phyloP scores from a whole-genome alignment of 2,888 invertebrate genomes.

The Mechanitis mazaeus region DNA sequence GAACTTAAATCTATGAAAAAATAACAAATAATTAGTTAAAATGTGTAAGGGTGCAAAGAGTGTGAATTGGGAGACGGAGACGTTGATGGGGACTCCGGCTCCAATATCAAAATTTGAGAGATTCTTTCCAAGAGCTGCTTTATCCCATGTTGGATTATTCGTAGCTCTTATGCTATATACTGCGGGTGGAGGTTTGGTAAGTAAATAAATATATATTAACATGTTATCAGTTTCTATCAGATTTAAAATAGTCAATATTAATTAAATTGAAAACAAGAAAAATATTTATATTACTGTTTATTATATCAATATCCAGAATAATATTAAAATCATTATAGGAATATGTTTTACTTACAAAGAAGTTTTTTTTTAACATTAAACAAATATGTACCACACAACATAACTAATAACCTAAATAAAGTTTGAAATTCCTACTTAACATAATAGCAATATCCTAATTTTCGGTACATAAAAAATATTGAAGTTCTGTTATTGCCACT shows the following conservation, averaged over 20 bases:
- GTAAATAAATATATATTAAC: conserved; percentile 37
- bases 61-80: conserved; percentile 71
- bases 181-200: conserved; percentile 87
- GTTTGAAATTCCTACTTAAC: conserved; percentile 20
- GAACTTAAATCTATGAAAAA: not conserved
- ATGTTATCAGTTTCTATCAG: too few species aligned
- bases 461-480: conserved; percentile 9
- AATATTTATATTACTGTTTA: not conserved
- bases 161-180: conserved; percentile 87
- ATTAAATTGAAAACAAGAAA: too few species aligned
- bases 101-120: conserved; percentile 65
- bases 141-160: conserved; percentile 85
- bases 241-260: too few species aligned
- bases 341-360: conserved; percentile 15
- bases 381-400: not conserved
- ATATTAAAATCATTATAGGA: conserved; percentile 6
- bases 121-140: conserved; percentile 79
- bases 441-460: conserved; percentile 11
- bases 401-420: conserved; percentile 29
- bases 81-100: conserved; percentile 64
- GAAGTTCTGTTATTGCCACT: conserved; percentile 30
- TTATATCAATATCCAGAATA: not conserved
- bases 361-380: conserved; percentile 6
- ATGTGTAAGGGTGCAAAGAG: conserved; percentile 67
- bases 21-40: conserved; percentile 6